Base-by-base conservation (phyloP, 2,888 invertebrate species). In the Sylvicola fuscatus region DNA sequence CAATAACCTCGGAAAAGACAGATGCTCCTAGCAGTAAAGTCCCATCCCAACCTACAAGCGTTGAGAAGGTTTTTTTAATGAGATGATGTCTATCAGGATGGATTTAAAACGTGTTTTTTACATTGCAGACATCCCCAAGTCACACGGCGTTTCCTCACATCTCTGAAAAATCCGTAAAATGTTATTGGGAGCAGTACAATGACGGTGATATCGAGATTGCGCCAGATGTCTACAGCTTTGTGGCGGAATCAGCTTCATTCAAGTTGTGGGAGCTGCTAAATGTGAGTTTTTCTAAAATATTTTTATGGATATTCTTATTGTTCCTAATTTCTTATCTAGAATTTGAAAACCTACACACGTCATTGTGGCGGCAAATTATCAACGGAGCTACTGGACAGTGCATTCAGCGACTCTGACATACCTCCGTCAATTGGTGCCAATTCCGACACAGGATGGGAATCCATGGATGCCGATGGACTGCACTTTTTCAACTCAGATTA, bases 161-260 rank as follows among this genome's bases (percentile, higher is more conserved):
- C 8, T 21, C 21, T 4, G 21, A 21, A 21, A 49, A 54, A 27
- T 51, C 51, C 12, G 50, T 59, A 1, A 56, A 58, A 42, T 52
- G 56, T 7, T 53, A 58, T 30, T 59, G 59, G 58, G 59, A 59
- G 38, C 59, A 59, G 40, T 50, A 56, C 40, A 55, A 58, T 32
- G 52, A 54, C 37, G 54, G 51, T 27, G 57, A 56, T 40, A 51
- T 51, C 5, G 58, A 56, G 27, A 40, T 59, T 4, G 47, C 50
- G 0, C 45, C 49, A 12, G 59, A 58, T 16, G 51, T 57, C 3
- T 52, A 51, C 34, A 46, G 54, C 0, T 47, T 50, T 1, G 37
- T 59, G 3, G 58, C 59, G 1, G 58, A 59, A 40, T 58, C 58
- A 46, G 55, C 47, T 3, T 53, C 58, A 6, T 59, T 58, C 39